Evolutionary conservation across 1,140 invertebrate species (phyloP), one percentile per base, ranked within the genome.

Genomic region (Drosophila dunni): DNA sequence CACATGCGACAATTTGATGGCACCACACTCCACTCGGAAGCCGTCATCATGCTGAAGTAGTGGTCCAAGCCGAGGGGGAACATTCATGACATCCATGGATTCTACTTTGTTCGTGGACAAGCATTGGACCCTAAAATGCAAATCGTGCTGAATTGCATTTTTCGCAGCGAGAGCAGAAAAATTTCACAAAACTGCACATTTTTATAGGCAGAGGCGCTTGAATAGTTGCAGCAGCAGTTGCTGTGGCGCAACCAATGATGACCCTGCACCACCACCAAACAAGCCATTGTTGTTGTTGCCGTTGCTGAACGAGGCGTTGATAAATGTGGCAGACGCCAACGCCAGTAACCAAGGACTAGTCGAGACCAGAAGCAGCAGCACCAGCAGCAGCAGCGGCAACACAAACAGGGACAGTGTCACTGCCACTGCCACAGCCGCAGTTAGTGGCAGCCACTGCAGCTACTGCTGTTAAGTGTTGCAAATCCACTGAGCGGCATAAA

Each of bases 131-230:
- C 20, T 48, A 65, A 80, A 80, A 84, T 84, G 81, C 77, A 84
- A 84, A 84, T 84, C 81, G 81, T 84, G 81, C 81, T 84, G 81
- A 84, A 84, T 84, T 84, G 81, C 81, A 84, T 79, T 84, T 84
- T 82, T 84, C 66, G n/a, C 40, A 54, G 63, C 60, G 33, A 13
- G 56, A 36, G 58, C 64, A 62, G 65, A 71, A 75, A 29, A 29
- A 5, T 29, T 75, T 65, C 60, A 64, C 40, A 64, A 75, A 75
- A 75, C 42, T 64, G 72, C 51, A 75, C 48, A 56, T 75, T 75
- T 70, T 69, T 74, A 69, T 69, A 74, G 71, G 56, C 65, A 67
- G 62, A 58, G 51, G 44, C 60, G 64, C 64, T 61, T 61, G 57
- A 68, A 74, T 68, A 69, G 71, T 67, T 73, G 53, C 53, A 56